phyloP scores from a whole-genome alignment of 1,140 invertebrate genomes.

The Asobara japonica region DNA sequence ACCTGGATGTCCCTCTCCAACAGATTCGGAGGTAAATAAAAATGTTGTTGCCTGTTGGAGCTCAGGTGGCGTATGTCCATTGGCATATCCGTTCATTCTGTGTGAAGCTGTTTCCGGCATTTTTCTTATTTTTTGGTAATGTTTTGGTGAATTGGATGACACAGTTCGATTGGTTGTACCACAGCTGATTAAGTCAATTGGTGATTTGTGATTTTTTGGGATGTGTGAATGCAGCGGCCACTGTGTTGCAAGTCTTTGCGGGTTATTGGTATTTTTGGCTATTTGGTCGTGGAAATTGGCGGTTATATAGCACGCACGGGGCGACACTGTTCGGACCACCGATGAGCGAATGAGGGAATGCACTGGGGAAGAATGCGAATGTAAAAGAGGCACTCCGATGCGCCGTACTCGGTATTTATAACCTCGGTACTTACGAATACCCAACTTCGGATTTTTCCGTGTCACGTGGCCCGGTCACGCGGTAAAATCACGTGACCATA shows the following conservation, averaged over 20 bases:
- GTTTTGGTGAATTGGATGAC: neutral
- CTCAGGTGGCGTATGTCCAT: constrained; percentile 77
- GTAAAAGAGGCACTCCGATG: constrained; percentile 58
- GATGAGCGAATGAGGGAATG: constrained; percentile 43
- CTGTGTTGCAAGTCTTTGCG: neutral
- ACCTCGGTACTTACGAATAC: constrained; percentile 26
- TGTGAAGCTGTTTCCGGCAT: constrained; percentile 79
- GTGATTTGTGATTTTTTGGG: neutral
- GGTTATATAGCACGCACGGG: constrained; percentile 55
- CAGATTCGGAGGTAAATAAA: constrained; percentile 98
- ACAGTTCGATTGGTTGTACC: neutral
- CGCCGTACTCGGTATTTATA: constrained; percentile 54
- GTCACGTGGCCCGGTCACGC: neutral
- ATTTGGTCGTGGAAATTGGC: neutral
- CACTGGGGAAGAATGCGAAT: constrained; percentile 54
- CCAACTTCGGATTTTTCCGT: neutral
- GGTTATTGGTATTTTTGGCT: neutral
- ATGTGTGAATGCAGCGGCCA: too few relatives aligned
- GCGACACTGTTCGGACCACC: constrained; percentile 47
- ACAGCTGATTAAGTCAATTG: neutral
- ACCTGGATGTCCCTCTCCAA: constrained; percentile 98
- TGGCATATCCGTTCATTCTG: constrained; percentile 78
- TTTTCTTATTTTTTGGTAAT: constrained; percentile 47
- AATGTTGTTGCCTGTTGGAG: constrained; percentile 88
- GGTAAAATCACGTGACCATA: too few relatives aligned